These are phyloP conservation scores for Brachyistius frenatus DNA, from an alignment of 2,113 vertebrate species.

Conservation along the genomic window DNA sequence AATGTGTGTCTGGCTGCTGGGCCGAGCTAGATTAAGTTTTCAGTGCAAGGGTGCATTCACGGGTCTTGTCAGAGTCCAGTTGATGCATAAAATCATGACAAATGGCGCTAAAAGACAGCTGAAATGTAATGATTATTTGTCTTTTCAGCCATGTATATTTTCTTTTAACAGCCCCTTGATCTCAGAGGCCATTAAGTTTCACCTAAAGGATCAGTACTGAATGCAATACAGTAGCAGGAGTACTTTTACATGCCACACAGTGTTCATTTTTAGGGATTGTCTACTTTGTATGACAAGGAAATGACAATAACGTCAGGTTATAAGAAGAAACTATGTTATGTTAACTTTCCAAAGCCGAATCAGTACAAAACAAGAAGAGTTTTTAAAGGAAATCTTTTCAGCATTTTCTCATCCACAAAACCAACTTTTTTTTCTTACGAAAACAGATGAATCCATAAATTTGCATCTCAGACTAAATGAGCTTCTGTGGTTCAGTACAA, in stretches of 20 bases:
- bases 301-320: too few relatives aligned
- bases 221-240: background rate
- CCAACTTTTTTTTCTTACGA: background rate
- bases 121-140: constrained; percentile 19
- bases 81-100: constrained; percentile 45
- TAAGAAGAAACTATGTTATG: too few relatives aligned
- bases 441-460: background rate
- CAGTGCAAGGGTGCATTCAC: constrained; percentile 44
- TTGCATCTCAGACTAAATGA: too few relatives aligned
- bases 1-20: constrained; percentile 59
- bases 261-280: too few relatives aligned
- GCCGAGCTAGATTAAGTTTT: constrained; percentile 59
- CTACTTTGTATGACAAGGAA: too few relatives aligned
- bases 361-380: background rate
- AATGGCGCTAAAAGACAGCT: constrained; percentile 25
- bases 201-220: background rate
- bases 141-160: constrained; percentile 15
- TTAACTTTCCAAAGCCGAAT: too few relatives aligned
- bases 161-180: background rate
- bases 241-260: background rate
- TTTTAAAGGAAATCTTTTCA: background rate
- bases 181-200: background rate
- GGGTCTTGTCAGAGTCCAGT: constrained; percentile 41
- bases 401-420: background rate
- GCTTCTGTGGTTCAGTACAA: too few relatives aligned